These are phyloP conservation scores for Dryoscopus gambensis DNA, from an alignment of 2,113 vertebrate species.

Conservation along the genomic window DNA sequence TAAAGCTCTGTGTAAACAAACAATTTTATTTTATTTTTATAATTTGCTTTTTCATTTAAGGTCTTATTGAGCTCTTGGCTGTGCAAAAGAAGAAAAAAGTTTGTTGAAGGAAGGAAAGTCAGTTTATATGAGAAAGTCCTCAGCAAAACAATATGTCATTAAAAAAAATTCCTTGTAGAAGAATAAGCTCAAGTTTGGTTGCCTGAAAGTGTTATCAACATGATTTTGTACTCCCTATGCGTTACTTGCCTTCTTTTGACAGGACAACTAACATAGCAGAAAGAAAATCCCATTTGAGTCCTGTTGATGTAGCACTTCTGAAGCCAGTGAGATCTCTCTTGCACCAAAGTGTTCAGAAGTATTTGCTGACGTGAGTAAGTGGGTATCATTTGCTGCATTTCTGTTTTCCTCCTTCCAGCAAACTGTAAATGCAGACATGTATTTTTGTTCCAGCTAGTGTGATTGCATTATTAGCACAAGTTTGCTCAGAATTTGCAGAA, in stretches of 20 bases:
- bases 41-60: not conserved
- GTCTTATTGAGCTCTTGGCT: not conserved
- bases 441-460: not conserved
- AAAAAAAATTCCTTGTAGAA: not conserved
- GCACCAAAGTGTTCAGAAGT: not conserved
- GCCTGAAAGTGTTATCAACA: not conserved
- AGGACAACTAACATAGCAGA: not conserved
- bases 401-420: not conserved
- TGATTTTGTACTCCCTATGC: not conserved
- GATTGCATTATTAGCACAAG: not conserved
- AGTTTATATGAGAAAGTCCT: not conserved
- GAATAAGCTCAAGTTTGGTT: not conserved
- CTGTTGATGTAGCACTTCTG: not conserved
- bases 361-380: not conserved
- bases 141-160: not conserved
- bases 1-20: slow-evolving; percentile 10
- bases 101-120: not conserved
- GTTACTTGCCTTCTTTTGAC: not conserved
- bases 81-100: not conserved
- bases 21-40: not conserved
- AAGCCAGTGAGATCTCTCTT: not conserved
- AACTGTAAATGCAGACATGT: not conserved
- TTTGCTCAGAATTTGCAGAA: not conserved
- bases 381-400: not conserved
- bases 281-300: not conserved